Evolutionary conservation across 2,888 invertebrate species (phyloP).

Genomic region (Gisinianus flammeolus): DNA sequence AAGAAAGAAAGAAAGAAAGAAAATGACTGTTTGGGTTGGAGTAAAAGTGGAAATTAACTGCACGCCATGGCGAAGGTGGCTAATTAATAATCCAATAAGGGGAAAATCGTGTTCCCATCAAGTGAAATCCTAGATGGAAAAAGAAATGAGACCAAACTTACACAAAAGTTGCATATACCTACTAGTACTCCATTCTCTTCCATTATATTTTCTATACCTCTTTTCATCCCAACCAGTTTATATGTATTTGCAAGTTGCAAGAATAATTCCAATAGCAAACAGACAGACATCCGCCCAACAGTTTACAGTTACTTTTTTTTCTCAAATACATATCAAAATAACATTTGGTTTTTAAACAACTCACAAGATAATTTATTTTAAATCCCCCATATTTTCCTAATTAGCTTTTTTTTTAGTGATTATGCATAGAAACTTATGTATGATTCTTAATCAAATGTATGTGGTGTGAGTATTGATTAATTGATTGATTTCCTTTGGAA

Average conservation of each 20-base stretch:
- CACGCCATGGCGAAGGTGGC: constrained; percentile 12
- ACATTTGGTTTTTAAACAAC: no score
- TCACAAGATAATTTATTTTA: no score
- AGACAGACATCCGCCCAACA: neutral
- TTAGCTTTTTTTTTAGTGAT: no score
- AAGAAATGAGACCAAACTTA: no score
- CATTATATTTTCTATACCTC: neutral
- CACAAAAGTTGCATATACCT: neutral
- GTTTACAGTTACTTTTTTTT: no score
- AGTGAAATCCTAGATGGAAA: no score
- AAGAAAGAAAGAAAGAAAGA: neutral
- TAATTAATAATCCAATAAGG: constrained; percentile 22
- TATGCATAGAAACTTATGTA: no score
- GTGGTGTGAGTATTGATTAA: no score
- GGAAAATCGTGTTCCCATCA: neutral
- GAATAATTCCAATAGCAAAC: neutral
- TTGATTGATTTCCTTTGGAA: no score
- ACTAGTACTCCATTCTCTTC: neutral
- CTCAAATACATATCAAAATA: no score
- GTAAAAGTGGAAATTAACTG: constrained; percentile 2
- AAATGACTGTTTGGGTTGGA: neutral
- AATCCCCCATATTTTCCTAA: no score
- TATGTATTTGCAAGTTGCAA: neutral
- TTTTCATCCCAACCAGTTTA: neutral
- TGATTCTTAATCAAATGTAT: no score